Conservation (phyloP, 2,888 invertebrate genomes). For the Calliphora vomitoria region DNA sequence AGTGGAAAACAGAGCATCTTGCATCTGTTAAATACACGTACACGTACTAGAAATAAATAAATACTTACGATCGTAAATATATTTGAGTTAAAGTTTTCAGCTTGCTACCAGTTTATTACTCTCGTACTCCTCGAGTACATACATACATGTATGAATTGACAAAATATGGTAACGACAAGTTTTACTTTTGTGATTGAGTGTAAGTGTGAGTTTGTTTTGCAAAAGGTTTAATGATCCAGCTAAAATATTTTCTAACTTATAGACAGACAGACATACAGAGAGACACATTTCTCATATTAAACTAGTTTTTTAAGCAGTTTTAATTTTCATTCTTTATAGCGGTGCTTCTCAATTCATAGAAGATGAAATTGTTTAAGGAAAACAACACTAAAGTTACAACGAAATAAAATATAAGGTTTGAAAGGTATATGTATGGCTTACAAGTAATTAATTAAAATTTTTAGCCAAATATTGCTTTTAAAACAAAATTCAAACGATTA, state of each 20-base stretch:
- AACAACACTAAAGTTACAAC: neutral
- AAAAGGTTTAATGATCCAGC: conserved; percentile 70
- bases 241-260: conserved; percentile 56
- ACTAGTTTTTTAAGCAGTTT: conserved; percentile 34
- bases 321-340: neutral
- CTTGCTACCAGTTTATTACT: conserved; percentile 40
- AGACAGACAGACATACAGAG: neutral
- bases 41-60: neutral
- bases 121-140: no score
- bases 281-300: conserved; percentile 20
- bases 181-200: conserved; percentile 60
- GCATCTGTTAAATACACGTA: neutral
- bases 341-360: conserved; percentile 16
- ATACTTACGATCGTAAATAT: neutral
- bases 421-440: neutral
- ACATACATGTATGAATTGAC: conserved; percentile 23
- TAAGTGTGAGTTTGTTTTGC: conserved; percentile 29
- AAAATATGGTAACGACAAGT: conserved; percentile 70
- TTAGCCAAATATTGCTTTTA: conserved; percentile 1
- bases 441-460: conserved; percentile 31
- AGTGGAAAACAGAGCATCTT: conserved; percentile 42
- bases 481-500: neutral
- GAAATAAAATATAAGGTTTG: neutral
- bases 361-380: neutral
- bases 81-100: conserved; percentile 45